phyloP scores from a whole-genome alignment of 2,113 vertebrate species.

The Cettia cetti region DNA sequence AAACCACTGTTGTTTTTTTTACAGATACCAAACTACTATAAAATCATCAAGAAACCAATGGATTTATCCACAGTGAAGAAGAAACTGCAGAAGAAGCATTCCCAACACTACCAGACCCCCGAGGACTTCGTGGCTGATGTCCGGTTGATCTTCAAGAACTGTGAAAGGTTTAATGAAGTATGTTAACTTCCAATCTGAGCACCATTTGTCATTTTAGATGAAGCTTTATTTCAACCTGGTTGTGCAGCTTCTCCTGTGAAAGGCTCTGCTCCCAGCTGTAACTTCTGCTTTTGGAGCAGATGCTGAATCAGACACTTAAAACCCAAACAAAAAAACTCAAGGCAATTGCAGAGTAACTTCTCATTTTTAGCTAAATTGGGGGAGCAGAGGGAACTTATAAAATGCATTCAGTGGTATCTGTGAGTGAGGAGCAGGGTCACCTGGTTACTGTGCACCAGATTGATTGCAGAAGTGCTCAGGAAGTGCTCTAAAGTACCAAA shows the following conservation, averaged over 20 bases:
- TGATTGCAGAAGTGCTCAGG: not conserved
- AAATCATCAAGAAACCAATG: slow-evolving; percentile 98
- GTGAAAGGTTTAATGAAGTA: slow-evolving; percentile 99
- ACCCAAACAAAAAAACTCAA: not conserved
- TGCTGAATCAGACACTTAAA: not conserved
- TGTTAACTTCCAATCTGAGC: slow-evolving; percentile 77
- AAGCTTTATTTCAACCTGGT: not conserved
- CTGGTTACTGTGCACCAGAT: not conserved
- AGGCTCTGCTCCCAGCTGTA: not conserved
- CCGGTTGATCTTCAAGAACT: slow-evolving; percentile 96
- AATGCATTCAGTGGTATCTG: not conserved
- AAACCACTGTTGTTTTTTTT: not conserved
- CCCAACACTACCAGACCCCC: slow-evolving; percentile 88
- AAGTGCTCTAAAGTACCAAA: not conserved
- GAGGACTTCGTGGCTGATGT: slow-evolving; percentile 94
- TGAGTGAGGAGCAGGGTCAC: not conserved
- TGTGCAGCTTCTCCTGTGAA: not conserved
- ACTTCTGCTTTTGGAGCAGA: not conserved
- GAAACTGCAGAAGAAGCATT: slow-evolving; percentile 90
- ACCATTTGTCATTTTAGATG: not conserved
- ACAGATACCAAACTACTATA: slow-evolving; percentile 99
- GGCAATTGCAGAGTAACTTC: not conserved
- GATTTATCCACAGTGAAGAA: slow-evolving; percentile 94
- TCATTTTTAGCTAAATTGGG: not conserved
- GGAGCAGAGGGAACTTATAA: not conserved